Evolutionary conservation across 2,797 vertebrate genomes (phyloP), one percentile per base, ranked within the genome.

Genomic region (Scomberomorus guttatus): DNA sequence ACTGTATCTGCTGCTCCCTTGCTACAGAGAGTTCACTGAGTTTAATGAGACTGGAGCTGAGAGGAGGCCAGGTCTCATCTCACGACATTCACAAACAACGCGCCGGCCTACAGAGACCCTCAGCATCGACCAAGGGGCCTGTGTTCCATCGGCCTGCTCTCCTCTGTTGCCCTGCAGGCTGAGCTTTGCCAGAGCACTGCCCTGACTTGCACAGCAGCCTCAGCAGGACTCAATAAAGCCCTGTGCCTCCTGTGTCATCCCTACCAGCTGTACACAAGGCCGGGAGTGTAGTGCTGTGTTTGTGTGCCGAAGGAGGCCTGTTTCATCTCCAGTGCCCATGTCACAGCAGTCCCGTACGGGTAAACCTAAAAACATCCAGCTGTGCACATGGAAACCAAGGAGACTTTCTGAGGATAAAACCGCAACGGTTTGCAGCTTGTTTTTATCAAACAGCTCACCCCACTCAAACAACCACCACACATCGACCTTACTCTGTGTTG

Each of bases 321-420:
- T 91, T 93, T 93, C 88, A 88, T 93, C 91, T 94, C 93, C 86
- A 82, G 72, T 89, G 91, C 90, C 91, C 92, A 80, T 90, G 92
- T 92, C 90, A 92, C 82, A 84, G 83, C 87, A 80, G 77, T 69
- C 81, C 77, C 11, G 64, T 77, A 85, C 32, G 84, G 86, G 83
- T 82, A 89, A 75, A 81, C 80, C 72, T 90, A 92, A 90, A 91
- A 92, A 90, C 90, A 92, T 89, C 86, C 90, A 94, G 90, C 92
- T 93, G 92, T 82, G 86, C 71, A 72, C 86, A 81, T 91, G 91
- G 84, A 92, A 93, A 93, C 88, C 82, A 81, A 87, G 85, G 63
- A 90, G 87, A 88, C 88, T 87, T 90, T 93, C 79, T 86, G 84
- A 83, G 79, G 84, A 90, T 82, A 65, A 88, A 92, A 91, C 90